phyloP scores from a whole-genome alignment of 2,888 invertebrate species.

The Slavum lentiscoides region DNA sequence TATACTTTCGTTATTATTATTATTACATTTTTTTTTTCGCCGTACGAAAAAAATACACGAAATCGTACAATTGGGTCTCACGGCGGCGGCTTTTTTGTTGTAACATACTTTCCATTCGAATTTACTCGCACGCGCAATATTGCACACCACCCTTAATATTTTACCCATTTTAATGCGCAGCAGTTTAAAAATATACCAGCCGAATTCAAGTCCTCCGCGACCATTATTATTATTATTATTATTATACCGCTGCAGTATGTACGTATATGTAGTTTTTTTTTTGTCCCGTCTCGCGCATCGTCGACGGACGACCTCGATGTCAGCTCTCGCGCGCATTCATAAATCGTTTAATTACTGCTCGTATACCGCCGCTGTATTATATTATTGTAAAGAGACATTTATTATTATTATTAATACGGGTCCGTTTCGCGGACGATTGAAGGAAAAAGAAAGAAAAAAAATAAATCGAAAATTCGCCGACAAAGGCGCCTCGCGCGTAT shows the following conservation, averaged over 20 bases:
- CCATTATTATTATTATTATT: no score
- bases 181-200: conserved; percentile 39
- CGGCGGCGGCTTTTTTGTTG: conserved; percentile 38
- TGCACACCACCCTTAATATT: conserved; percentile 32
- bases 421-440: no score
- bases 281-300: neutral
- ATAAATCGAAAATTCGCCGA: conserved; percentile 6
- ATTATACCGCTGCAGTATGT: no score
- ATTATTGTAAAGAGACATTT: conserved; percentile 20
- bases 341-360: conserved; percentile 38
- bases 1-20: neutral
- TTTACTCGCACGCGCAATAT: neutral
- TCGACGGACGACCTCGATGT: neutral
- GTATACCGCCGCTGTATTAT: neutral
- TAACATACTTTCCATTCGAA: conserved; percentile 45
- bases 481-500: conserved; percentile 18
- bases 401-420: no score
- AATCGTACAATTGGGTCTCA: conserved; percentile 39
- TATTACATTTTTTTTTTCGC: neutral
- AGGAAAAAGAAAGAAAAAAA: no score
- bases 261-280: neutral
- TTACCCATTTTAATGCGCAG: conserved; percentile 35
- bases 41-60: neutral
- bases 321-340: conserved; percentile 6
- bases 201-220: conserved; percentile 11